Base-by-base conservation (phyloP, 2,113 vertebrate genomes). In the Cebus imitator region DNA sequence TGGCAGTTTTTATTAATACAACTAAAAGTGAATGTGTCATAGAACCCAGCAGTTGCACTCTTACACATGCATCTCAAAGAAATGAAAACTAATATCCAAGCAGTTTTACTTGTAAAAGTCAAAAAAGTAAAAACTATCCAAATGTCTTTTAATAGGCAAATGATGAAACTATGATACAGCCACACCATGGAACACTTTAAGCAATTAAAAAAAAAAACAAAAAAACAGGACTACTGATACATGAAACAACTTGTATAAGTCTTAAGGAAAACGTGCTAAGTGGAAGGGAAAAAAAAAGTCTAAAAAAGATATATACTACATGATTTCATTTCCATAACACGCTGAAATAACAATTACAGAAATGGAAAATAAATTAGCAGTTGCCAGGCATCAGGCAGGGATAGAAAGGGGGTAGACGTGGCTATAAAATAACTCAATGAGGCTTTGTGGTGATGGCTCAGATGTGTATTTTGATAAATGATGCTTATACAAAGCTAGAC, bases 71-170 rank as follows among this genome's bases (percentile, higher is more conserved):
- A 75, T 75, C 20, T 37, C 43, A 70, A 73, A 94, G 14, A 96
- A 95, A 90, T 90, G 35, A 93, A 85, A 90, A 78, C 4, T 3
- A 80, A 94, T 66, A 14, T 64, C 90, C 37, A 96, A 96, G 57
- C 6, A 90, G 75, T 25, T 95, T 83, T 75, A 80, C 52, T 66
- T 90, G 1, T 82, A 93, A 82, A 1, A 68, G 37, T 35, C 23
- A 13, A 35, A 58, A 73, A 97, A 72, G 7, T 95, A 43, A 25
- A 57, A 80, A 79, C n/a, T 17, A 52, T 23, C 8, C 50, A 79
- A 92, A 40, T 66, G 23, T 70, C 27, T 48, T 84, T 85, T 43
- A 92, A 91, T 9, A 87, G 40, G 20, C n/a, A 3, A 94, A 86
- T 25, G 25, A 58, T 45, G 43, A 82, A 96, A 86, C 37, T 78